Percentiles rank a stretch among this genome's conserved stretches.
Evolutionary conservation across 2,113 vertebrate genomes (phyloP).

Genomic region (Rhynchomys soricoides): DNA sequence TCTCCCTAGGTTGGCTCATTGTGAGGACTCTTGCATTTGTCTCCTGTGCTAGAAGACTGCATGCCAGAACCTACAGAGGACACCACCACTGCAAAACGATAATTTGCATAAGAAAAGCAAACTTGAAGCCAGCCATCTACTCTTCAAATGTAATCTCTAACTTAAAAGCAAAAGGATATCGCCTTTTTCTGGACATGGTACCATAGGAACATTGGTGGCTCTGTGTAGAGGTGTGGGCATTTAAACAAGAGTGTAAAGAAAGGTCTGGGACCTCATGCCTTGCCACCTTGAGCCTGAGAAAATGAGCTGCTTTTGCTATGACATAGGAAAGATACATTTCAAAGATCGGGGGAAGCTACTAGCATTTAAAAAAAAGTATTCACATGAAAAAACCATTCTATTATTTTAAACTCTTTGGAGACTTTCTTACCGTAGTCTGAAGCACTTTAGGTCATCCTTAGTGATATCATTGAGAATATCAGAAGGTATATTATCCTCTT

Average conservation of each 20-base stretch:
- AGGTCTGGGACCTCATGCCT: background rate
- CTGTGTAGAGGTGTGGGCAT: background rate
- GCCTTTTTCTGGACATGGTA: background rate
- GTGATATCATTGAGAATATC: slow-evolving; percentile 91
- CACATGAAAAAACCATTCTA: background rate
- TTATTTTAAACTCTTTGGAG: background rate
- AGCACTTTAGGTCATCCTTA: slow-evolving; percentile 91
- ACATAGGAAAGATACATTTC: background rate
- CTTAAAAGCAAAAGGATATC: background rate
- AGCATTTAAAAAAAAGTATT: background rate
- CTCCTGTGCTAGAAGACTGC: slow-evolving; percentile 89
- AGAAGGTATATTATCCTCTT: slow-evolving; percentile 91
- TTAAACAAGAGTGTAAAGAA: background rate
- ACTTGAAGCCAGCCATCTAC: background rate
- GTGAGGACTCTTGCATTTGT: background rate
- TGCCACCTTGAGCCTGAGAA: background rate
- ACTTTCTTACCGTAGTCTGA: slow-evolving; percentile 89
- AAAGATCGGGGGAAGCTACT: background rate
- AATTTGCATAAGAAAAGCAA: background rate
- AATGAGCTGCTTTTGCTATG: background rate
- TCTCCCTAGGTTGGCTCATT: background rate
- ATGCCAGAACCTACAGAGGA: slow-evolving; percentile 93
- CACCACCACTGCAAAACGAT: slow-evolving; percentile 87
- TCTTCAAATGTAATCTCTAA: background rate
- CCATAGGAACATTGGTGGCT: background rate